Percentiles rank a stretch among this genome's conserved stretches.
Evolutionary conservation across 2,113 vertebrate species (phyloP).

Genomic region (Anolis sagrei): DNA sequence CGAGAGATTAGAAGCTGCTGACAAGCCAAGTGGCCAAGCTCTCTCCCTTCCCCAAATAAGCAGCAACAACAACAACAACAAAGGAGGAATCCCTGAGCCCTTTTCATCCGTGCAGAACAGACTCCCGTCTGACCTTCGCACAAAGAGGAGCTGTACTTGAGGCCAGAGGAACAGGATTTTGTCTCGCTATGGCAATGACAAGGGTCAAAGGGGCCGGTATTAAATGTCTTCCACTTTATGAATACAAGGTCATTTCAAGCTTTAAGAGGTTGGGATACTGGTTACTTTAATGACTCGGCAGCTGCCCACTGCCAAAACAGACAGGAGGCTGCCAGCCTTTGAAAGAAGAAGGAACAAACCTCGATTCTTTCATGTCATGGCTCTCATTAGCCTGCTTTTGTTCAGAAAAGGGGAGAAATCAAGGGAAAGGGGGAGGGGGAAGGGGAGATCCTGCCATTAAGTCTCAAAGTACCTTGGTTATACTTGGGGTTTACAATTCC

Average conservation of each 20-base stretch:
- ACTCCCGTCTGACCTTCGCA: slow-evolving; percentile 56
- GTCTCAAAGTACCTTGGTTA: background rate
- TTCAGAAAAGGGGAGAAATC: background rate
- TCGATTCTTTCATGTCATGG: slow-evolving; percentile 32
- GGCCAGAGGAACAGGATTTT: background rate
- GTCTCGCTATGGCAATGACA: background rate
- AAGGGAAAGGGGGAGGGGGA: background rate
- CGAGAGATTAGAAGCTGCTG: background rate
- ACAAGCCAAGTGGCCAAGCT: background rate
- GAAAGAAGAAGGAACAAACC: slow-evolving; percentile 19
- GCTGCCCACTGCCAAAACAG: slow-evolving; percentile 16
- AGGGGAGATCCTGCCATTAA: background rate
- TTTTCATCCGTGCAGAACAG: slow-evolving; percentile 43
- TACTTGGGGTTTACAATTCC: background rate
- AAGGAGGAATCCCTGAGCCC: slow-evolving; percentile 35
- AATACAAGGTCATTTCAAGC: slow-evolving; percentile 11
- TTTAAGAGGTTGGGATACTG: slow-evolving; percentile 21
- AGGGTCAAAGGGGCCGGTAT: slow-evolving; percentile 16
- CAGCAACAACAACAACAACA: background rate
- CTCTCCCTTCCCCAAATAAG: background rate
- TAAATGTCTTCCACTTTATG: slow-evolving; percentile 10
- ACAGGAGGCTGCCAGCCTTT: slow-evolving; percentile 32
- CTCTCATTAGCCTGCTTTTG: slow-evolving; percentile 25
- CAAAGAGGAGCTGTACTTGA: slow-evolving; percentile 40
- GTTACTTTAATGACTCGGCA: slow-evolving; percentile 26